Evolutionary conservation across 2,113 vertebrate genomes (phyloP).

Genomic region (Helogale parvula): DNA sequence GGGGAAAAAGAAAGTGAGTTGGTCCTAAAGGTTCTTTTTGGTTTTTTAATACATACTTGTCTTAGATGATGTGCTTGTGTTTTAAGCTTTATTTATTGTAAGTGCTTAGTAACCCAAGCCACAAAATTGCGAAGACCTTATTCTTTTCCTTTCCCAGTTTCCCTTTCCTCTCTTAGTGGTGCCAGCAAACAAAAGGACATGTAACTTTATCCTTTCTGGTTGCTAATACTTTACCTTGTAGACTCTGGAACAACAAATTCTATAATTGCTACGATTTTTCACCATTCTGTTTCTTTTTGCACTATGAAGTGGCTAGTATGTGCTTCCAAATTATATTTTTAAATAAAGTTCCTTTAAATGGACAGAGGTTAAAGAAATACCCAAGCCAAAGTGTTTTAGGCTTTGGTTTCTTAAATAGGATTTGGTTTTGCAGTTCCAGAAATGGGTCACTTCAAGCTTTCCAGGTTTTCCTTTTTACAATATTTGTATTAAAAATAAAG

Average conservation of each 20-base stretch:
- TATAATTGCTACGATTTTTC: constrained; percentile 39
- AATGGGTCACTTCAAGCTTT: constrained; percentile 27
- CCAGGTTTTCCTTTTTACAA: constrained; percentile 44
- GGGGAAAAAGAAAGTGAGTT: constrained; percentile 12
- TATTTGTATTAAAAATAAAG: constrained; percentile 30
- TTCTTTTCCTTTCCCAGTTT: constrained; percentile 67
- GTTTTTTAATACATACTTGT: constrained; percentile 60
- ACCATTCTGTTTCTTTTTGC: not conserved
- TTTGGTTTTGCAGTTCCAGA: constrained; percentile 48
- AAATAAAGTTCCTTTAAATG: constrained; percentile 60
- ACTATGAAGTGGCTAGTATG: constrained; percentile 17
- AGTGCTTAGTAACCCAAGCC: constrained; percentile 78
- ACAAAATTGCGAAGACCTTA: constrained; percentile 74
- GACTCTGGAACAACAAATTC: constrained; percentile 44
- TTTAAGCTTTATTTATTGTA: constrained; percentile 75
- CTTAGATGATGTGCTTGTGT: constrained; percentile 52
- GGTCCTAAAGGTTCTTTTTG: constrained; percentile 44
- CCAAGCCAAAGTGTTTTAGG: constrained; percentile 22
- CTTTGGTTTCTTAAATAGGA: constrained; percentile 15
- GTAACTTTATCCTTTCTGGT: constrained; percentile 65
- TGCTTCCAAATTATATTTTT: constrained; percentile 61
- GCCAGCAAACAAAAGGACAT: constrained; percentile 68
- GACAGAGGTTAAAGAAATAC: constrained; percentile 51
- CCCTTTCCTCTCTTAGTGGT: constrained; percentile 52
- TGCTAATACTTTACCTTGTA: constrained; percentile 56